Evolutionary conservation across 2,797 vertebrate genomes (phyloP), one percentile per base, ranked within the genome.

Genomic region (Enteromius viviparus): DNA sequence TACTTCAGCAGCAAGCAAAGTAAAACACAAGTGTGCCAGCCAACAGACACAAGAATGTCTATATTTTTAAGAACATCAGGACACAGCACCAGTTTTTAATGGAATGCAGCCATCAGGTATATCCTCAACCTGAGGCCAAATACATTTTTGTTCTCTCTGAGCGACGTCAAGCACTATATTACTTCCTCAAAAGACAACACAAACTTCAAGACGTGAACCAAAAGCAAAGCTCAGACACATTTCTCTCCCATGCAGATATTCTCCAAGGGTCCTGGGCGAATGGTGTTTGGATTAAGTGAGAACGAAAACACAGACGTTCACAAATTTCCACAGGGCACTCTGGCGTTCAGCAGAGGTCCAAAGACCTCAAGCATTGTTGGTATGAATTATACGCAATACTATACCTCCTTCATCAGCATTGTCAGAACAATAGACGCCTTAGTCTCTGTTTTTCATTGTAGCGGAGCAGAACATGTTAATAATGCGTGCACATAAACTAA

Each of bases 401-500:
- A 78, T 23, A 85, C 62, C 26, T 83, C 21, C 58, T 83, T 72
- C 80, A 68, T 72, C 51, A 75, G 19, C 47, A 74, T 75, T 83
- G 64, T 68, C 74, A 64, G 69, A 51, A 80, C 64, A 49, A 76
- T 40, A n/a, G 49, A 32, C 10, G 49, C 37, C 80, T 66, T 23
- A 15, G 55, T 19, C 65, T 74, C 55, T 17, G 76, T 42, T 82
- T 81, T 21, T 51, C 42, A 65, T 40, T 66, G 55, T 75, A 76
- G 78, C 19, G 8, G 66, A 66, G 72, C 71, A 58, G 51, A 47
- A 34, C 3, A 14, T 60, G 78, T 60, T 84, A 69, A 72, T 79
- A 84, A 68, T 32, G 34, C 64, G 88, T 91, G 89, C 87, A 88
- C 88, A 89, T 89, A 89, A 86, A 92, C 89, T 89, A 89, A 90